Evolutionary conservation across 2,113 vertebrate genomes (phyloP), one percentile per base, ranked within the genome.

Genomic region (Ascaphus truei): DNA sequence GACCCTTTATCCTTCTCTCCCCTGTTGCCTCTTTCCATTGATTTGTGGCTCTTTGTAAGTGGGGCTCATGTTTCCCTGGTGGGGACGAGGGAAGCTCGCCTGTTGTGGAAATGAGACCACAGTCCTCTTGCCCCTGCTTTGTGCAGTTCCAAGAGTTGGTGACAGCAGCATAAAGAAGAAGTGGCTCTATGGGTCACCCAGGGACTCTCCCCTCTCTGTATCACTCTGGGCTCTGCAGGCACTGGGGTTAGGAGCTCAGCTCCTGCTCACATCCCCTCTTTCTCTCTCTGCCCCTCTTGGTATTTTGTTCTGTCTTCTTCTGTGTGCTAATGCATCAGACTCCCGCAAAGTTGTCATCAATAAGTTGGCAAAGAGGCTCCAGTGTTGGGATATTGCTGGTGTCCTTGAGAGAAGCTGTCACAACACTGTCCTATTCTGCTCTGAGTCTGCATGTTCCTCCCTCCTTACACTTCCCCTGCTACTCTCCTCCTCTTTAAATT

Each of bases 401-500:
- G 61, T 50, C 31, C 9, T 15, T 4, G 31, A n/a, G 45, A 29
- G 33, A 13, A 52, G 45, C 67, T 61, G 67, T 71, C 56, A 69
- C 66, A 29, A 13, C 22, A 51, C 22, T 51, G 15, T 34, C 29
- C 56, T 52, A 43, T 69, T 33, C 33, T 39, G 67, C 55, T 52
- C 30, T 48, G 43, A 27, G 45, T 22, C 5, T 22, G 12, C 20
- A 9, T 37, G 55, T 34, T 59, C 43, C 66, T 59, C 30, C 62
- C 66, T 68, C 55, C 29, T 59, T 27, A 20, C 64, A 48, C 66
- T 59, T 58, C 65, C 55, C 55, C 41, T 59, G 25, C 57, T 33
- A 50, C 66, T 69, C 67, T 60, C 67, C 67, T 39, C 67, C 67
- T 69, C 67, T 69, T 69, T 60, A 69, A 69, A 69, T 69, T 69